phyloP scores from a whole-genome alignment of 2,888 invertebrate genomes.

The Heteromurus nitidus region DNA sequence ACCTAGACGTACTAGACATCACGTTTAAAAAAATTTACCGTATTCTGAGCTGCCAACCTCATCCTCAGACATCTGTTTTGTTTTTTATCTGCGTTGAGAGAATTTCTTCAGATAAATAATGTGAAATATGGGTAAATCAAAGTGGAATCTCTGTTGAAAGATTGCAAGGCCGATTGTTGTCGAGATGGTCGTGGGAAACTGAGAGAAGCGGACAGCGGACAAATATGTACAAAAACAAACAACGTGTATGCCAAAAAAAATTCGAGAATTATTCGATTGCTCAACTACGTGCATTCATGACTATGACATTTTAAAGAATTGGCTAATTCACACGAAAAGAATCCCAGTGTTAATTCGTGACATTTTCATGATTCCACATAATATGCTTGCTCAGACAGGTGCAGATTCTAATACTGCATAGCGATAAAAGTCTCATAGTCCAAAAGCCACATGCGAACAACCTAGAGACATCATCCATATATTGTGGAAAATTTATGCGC shows the following conservation, averaged over 20 bases:
- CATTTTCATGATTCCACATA: no score
- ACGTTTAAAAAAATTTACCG: no score
- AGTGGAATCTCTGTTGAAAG: conserved; percentile 38
- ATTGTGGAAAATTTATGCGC: no score
- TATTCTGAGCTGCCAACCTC: no score
- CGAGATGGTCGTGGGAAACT: conserved; percentile 52
- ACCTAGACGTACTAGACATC: no score
- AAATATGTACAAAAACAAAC: no score
- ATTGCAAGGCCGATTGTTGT: conserved; percentile 25
- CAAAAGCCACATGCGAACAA: no score
- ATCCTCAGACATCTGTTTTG: neutral
- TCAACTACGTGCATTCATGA: conserved; percentile 11
- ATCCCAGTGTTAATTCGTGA: conserved; percentile 20
- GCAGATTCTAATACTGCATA: no score
- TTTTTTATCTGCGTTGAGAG: neutral
- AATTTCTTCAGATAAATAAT: neutral
- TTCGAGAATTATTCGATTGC: conserved; percentile 18
- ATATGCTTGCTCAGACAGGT: no score
- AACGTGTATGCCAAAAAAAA: conserved; percentile 21
- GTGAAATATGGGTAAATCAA: conserved; percentile 1
- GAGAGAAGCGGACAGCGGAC: conserved; percentile 42
- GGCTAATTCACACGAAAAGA: conserved; percentile 30
- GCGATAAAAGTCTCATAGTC: no score
- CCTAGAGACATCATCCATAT: no score
- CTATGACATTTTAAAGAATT: conserved; percentile 28